Evolutionary conservation across 2,797 vertebrate genomes (phyloP).

Genomic region (Alectoris magna): DNA sequence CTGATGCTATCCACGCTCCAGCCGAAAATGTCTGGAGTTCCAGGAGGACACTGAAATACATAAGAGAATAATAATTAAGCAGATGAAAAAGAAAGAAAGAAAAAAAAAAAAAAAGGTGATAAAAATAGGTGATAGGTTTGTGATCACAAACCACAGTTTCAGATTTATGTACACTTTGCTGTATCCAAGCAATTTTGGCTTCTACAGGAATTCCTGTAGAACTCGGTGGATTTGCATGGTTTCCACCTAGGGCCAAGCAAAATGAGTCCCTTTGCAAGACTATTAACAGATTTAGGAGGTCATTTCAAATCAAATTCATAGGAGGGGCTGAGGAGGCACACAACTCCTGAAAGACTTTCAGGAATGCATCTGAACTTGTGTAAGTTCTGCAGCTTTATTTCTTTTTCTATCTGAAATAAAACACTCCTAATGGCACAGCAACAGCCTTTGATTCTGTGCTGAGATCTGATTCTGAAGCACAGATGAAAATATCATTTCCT

Average conservation of each 20-base stretch:
- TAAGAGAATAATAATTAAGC: not conserved
- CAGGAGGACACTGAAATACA: not conserved
- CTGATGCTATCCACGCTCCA: not conserved
- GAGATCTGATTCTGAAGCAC: slow-evolving; percentile 32
- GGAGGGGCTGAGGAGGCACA: slow-evolving; percentile 5
- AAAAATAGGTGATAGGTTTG: not conserved
- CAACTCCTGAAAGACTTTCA: slow-evolving; percentile 46
- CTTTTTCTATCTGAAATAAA: slow-evolving; percentile 46
- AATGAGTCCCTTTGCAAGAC: not conserved
- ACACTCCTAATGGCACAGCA: slow-evolving; percentile 30
- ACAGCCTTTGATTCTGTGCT: slow-evolving; percentile 39
- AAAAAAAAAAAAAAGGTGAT: not conserved
- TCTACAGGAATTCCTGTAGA: slow-evolving; percentile 20
- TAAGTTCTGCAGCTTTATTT: slow-evolving; percentile 59
- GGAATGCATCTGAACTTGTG: slow-evolving; percentile 52
- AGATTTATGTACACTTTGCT: slow-evolving; percentile 9
- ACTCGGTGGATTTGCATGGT: not conserved
- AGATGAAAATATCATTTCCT: slow-evolving; percentile 51
- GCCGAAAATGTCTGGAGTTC: not conserved
- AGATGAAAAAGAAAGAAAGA: not conserved
- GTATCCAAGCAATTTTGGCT: not conserved
- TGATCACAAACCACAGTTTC: not conserved
- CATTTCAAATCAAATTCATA: slow-evolving; percentile 45
- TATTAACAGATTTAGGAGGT: slow-evolving; percentile 48
- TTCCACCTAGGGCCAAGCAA: slow-evolving; percentile 31